These are phyloP conservation scores for Spodoptera littoralis DNA, from an alignment of 2,888 invertebrate genomes.

Conservation along the genomic window DNA sequence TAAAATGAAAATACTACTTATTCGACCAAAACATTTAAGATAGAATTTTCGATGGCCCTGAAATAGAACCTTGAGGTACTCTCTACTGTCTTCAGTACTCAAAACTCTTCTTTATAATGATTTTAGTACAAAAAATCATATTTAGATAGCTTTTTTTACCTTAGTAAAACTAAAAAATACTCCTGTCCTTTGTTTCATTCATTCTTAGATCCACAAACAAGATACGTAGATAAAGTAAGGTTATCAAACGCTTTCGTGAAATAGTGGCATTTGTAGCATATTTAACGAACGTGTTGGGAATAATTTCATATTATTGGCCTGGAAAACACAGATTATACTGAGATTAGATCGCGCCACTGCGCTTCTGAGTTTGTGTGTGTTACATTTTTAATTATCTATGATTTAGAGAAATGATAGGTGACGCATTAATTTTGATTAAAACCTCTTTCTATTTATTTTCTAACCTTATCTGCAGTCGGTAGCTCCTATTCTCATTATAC, in stretches of 20 bases:
- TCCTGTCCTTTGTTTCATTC: slow-evolving; percentile 16
- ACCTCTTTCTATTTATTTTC: background rate
- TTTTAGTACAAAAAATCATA: background rate
- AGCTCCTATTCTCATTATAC: too few species aligned
- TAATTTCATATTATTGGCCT: slow-evolving; percentile 20
- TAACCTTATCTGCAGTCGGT: too few species aligned
- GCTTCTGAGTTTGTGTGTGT: slow-evolving; percentile 13
- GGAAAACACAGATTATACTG: slow-evolving; percentile 34
- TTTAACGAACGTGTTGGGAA: slow-evolving; percentile 36
- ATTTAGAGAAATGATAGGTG: slow-evolving; percentile 1
- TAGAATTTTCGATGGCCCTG: background rate
- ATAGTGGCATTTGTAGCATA: slow-evolving; percentile 36
- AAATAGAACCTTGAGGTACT: slow-evolving; percentile 11
- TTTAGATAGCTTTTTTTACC: background rate
- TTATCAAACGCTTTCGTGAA: slow-evolving; percentile 31
- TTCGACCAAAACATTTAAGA: background rate
- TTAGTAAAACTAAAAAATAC: slow-evolving; percentile 3
- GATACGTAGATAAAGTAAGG: slow-evolving; percentile 31
- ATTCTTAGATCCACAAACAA: slow-evolving; percentile 17
- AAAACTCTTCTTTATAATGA: background rate
- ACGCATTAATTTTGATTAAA: background rate
- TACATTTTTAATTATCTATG: slow-evolving; percentile 6
- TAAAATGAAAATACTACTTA: too few species aligned
- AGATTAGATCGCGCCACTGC: slow-evolving; percentile 28
- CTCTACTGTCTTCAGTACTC: background rate